Evolutionary conservation across 2,113 vertebrate species (phyloP), one percentile per base, ranked within the genome.

Genomic region (Condylura cristata): DNA sequence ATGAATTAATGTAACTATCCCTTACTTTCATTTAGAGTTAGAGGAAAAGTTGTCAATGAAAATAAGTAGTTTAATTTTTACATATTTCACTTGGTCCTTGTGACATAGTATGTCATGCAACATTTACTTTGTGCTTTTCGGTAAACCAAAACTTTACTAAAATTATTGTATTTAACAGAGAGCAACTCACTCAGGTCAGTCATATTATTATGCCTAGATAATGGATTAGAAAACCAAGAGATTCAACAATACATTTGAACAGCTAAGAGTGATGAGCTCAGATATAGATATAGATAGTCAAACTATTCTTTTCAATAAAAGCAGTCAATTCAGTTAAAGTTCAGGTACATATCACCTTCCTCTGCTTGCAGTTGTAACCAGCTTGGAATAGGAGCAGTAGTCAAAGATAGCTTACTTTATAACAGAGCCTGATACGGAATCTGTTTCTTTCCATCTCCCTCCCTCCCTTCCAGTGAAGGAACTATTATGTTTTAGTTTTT

Each of bases 1-100:
- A 65, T 86, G 91, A 88, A 78, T 9, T 74, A 92, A 70, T 82
- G 75, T 17, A 28, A 22, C 65, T 34, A 24, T 74, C 86, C 86
- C 32, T 12, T 24, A 30, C 8, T 53, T 44, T 61, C 1, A 26
- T 46, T 94, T 84, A 20, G 12, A 75, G 26, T 91, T 11, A 53
- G 46, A 4, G 18, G 6, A 11, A 82, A 63, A 34, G 28, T 56
- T 71, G 14, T 85, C 41, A 13, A 66, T 93, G 83, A 89, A 60
- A 3, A 76, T 76, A 26, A 37, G 6, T 72, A 79, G 46, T 60
- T 86, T 34, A 11, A 2, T 61, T 88, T 37, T 32, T 46, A 84
- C 18, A 28, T 12, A 63, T 83, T 81, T 66, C 53, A 74, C 28
- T 76, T 70, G 6, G n/a, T 44, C 86, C 26, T 75, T 86, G 56